phyloP scores from a whole-genome alignment of 2,797 vertebrate species.

The Botia kubotai region DNA sequence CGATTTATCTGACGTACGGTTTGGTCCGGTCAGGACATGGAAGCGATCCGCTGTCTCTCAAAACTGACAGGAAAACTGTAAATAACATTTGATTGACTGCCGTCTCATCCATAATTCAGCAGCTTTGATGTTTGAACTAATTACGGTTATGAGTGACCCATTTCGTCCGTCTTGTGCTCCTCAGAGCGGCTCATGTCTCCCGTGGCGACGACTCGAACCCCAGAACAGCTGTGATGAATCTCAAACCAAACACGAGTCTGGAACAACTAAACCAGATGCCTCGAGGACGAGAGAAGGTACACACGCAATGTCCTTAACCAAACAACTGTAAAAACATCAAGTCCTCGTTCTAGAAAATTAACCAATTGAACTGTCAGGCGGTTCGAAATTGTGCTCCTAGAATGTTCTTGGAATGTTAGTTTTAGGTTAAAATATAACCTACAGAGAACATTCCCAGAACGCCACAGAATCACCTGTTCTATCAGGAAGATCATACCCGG shows the following conservation, averaged over 20 bases:
- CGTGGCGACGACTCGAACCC: slow-evolving; percentile 12
- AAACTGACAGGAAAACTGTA: slow-evolving; percentile 50
- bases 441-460: too few relatives aligned
- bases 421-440: too few relatives aligned
- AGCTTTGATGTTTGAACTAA: slow-evolving; percentile 80
- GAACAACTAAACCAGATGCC: slow-evolving; percentile 8
- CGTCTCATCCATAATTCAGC: slow-evolving; percentile 81
- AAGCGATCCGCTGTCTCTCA: slow-evolving; percentile 55
- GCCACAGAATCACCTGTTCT: too few relatives aligned
- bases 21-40: slow-evolving; percentile 36
- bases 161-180: slow-evolving; percentile 66
- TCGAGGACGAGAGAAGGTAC: background rate
- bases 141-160: slow-evolving; percentile 78
- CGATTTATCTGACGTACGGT: slow-evolving; percentile 20
- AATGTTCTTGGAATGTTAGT: too few relatives aligned
- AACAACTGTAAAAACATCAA: background rate
- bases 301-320: background rate
- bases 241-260: slow-evolving; percentile 7
- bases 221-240: slow-evolving; percentile 42
- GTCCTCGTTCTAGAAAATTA: too few relatives aligned
- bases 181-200: background rate
- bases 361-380: too few relatives aligned
- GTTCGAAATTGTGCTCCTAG: too few relatives aligned
- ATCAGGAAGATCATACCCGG: too few relatives aligned
- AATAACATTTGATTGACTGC: slow-evolving; percentile 64